These are phyloP conservation scores for Melanaphis sacchari DNA, from an alignment of 1,140 invertebrate genomes.

Conservation along the genomic window DNA sequence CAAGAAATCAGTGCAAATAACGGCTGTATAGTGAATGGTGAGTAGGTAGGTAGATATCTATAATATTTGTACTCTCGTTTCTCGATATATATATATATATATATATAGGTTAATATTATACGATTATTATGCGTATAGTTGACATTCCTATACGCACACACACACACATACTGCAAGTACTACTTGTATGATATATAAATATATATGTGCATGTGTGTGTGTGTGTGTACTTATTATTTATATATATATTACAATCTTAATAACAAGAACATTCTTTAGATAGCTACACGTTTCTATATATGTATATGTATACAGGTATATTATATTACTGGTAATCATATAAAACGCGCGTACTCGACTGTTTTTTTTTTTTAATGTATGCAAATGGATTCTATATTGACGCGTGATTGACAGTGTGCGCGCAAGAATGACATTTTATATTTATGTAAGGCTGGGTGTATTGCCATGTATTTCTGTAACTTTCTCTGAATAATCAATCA, in stretches of 20 bases:
- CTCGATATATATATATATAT: not conserved
- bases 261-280: not conserved
- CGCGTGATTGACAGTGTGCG: conserved; percentile 6
- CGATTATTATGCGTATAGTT: not conserved
- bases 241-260: not conserved
- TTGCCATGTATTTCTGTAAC: not conserved
- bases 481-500: not conserved
- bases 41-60: not conserved
- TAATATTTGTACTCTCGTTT: not conserved
- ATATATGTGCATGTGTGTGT: not conserved
- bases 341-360: not conserved
- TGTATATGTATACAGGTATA: not conserved
- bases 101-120: not conserved
- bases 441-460: not conserved
- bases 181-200: not conserved
- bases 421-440: not conserved
- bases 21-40: not conserved
- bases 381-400: conserved; percentile 5
- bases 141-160: not conserved
- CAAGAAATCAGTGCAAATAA: not conserved
- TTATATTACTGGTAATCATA: not conserved
- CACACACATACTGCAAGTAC: no score
- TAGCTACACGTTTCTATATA: not conserved
- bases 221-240: no score
- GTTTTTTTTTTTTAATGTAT: not conserved